These are phyloP conservation scores for Scophthalmus maximus DNA, from an alignment of 2,113 vertebrate genomes.

Conservation along the genomic window DNA sequence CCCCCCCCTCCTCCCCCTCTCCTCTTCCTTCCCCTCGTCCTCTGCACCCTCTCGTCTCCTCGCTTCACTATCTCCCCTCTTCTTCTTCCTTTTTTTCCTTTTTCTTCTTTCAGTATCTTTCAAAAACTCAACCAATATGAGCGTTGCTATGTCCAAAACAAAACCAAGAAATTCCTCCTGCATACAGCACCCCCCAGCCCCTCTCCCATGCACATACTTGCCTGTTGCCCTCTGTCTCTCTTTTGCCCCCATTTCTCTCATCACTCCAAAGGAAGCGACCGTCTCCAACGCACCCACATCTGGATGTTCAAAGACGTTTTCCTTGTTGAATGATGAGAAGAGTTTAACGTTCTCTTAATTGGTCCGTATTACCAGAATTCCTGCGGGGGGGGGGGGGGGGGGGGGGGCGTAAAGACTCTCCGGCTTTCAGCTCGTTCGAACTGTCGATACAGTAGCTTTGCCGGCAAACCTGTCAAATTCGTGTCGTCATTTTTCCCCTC, in stretches of 20 bases:
- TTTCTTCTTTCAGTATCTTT: neutral
- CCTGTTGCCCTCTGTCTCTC: slow-evolving; percentile 1
- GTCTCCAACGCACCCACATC: neutral
- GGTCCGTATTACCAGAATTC: neutral
- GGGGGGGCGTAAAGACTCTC: too few relatives aligned
- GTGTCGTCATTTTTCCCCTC: too few relatives aligned
- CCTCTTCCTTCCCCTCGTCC: slow-evolving; percentile 47
- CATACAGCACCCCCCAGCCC: slow-evolving; percentile 66
- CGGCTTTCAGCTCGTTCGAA: neutral
- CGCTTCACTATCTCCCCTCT: neutral
- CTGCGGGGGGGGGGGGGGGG: too few relatives aligned
- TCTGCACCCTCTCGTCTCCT: slow-evolving; percentile 13
- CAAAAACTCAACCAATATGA: slow-evolving; percentile 20
- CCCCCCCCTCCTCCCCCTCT: slow-evolving; percentile 21
- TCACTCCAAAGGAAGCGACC: neutral
- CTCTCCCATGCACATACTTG: slow-evolving; percentile 48
- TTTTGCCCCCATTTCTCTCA: neutral
- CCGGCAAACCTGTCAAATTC: neutral
- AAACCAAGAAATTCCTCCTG: slow-evolving; percentile 64
- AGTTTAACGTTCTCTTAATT: neutral
- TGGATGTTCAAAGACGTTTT: neutral
- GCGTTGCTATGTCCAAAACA: slow-evolving; percentile 22
- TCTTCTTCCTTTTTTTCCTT: slow-evolving; percentile 7
- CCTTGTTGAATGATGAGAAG: slow-evolving; percentile 6
- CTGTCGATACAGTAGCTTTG: neutral